Conservation (phyloP, 1,140 invertebrate species). For the Delia radicum region DNA sequence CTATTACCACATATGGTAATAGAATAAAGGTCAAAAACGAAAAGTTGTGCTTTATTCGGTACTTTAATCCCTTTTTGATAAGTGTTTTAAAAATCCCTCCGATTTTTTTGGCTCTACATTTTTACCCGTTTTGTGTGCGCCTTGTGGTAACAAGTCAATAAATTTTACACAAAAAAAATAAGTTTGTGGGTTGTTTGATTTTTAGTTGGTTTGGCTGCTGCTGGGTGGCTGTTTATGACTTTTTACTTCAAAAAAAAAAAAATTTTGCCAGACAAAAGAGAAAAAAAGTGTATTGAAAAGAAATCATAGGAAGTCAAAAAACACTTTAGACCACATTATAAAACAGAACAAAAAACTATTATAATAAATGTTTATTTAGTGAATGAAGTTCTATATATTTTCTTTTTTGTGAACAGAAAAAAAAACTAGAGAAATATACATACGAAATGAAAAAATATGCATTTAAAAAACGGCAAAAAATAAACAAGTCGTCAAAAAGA, state of each 20-base stretch:
- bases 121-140: too few species aligned
- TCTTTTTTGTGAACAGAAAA: too few species aligned
- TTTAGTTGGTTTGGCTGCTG: too few species aligned
- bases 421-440: not conserved
- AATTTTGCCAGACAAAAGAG: not conserved
- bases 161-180: not conserved
- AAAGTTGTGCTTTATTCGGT: too few species aligned
- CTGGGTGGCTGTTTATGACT: not conserved
- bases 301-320: not conserved
- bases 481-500: not conserved
- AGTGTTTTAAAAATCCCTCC: too few species aligned
- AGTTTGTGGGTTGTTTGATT: not conserved
- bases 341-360: not conserved
- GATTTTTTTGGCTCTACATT: too few species aligned
- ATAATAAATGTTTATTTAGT: conserved; percentile 5
- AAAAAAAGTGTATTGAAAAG: not conserved
- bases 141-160: not conserved
- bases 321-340: not conserved
- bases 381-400: not conserved
- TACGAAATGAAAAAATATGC: not conserved
- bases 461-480: not conserved
- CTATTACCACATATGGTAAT: too few species aligned
- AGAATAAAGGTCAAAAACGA: too few species aligned
- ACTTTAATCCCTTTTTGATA: too few species aligned
- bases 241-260: not conserved